These are phyloP conservation scores for Sthenelais limicola DNA, from an alignment of 2,888 invertebrate genomes.

Conservation along the genomic window DNA sequence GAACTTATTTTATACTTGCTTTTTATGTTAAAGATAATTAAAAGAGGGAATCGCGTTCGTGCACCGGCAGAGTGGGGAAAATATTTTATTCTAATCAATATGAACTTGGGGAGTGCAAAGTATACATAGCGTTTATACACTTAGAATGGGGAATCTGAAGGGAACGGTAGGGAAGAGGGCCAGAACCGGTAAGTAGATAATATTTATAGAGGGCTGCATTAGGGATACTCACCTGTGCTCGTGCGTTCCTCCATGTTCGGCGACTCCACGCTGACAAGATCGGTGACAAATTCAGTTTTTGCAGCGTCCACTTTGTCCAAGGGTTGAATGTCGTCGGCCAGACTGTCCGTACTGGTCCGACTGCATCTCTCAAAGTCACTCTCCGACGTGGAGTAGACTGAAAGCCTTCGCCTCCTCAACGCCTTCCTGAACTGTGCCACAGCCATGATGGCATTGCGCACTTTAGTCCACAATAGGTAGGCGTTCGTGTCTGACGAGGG, in stretches of 20 bases:
- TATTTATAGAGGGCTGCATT: no score
- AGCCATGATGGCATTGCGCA: conserved; percentile 91
- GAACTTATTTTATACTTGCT: no score
- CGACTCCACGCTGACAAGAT: conserved; percentile 41
- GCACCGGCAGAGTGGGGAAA: no score
- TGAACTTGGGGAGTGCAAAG: no score
- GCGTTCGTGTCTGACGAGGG: conserved; percentile 85
- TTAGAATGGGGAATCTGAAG: no score
- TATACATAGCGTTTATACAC: no score
- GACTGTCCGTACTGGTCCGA: conserved; percentile 69
- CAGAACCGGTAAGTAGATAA: no score
- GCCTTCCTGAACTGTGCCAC: conserved; percentile 90
- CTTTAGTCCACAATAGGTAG: conserved; percentile 92
- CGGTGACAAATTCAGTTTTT: conserved; percentile 45
- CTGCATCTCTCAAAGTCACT: conserved; percentile 68
- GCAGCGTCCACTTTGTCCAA: conserved; percentile 50
- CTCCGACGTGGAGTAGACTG: conserved; percentile 68
- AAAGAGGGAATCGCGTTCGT: no score
- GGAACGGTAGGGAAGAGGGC: no score
- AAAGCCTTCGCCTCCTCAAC: conserved; percentile 71
- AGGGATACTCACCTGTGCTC: conserved; percentile 59
- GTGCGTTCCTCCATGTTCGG: conserved; percentile 54
- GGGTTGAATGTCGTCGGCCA: conserved; percentile 57
- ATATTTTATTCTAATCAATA: no score
- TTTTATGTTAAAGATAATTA: no score